phyloP scores from a whole-genome alignment of 2,888 invertebrate genomes.

The Idaea dimidiata region DNA sequence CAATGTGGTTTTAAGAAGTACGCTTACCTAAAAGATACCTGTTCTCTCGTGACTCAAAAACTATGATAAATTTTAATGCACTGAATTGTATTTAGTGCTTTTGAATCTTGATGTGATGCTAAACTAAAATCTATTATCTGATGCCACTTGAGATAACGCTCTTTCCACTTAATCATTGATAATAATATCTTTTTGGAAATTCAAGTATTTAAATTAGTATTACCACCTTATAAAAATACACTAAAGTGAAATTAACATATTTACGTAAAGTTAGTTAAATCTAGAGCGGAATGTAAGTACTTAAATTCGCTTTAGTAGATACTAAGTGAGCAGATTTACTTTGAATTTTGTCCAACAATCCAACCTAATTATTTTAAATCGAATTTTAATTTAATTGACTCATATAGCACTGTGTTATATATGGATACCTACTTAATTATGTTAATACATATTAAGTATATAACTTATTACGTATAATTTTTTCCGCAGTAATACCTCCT shows the following conservation, averaged over 20 bases:
- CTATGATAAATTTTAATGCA: background rate
- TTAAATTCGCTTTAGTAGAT: background rate
- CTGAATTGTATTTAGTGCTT: background rate
- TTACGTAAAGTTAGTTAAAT: background rate
- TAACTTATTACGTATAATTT: no score
- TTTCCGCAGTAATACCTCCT: constrained; percentile 64
- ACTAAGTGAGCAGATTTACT: no score
- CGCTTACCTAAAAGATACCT: no score
- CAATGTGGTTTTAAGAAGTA: no score
- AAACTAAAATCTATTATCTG: background rate
- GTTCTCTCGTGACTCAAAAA: no score
- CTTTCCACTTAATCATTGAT: background rate
- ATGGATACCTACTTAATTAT: no score
- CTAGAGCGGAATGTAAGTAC: background rate
- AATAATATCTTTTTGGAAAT: constrained; percentile 1
- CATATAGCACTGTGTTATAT: no score
- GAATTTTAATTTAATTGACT: no score
- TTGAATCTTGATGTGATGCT: background rate
- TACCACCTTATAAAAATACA: background rate
- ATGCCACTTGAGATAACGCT: background rate
- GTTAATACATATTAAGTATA: no score
- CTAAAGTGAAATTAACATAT: background rate
- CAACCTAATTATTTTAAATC: no score
- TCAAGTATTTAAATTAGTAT: background rate
- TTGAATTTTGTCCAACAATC: background rate